A percentile compares a stretch with the other conserved stretches of the same genome.
Conservation (phyloP, 2,797 vertebrate species). For the Phalloptychus januarius region DNA sequence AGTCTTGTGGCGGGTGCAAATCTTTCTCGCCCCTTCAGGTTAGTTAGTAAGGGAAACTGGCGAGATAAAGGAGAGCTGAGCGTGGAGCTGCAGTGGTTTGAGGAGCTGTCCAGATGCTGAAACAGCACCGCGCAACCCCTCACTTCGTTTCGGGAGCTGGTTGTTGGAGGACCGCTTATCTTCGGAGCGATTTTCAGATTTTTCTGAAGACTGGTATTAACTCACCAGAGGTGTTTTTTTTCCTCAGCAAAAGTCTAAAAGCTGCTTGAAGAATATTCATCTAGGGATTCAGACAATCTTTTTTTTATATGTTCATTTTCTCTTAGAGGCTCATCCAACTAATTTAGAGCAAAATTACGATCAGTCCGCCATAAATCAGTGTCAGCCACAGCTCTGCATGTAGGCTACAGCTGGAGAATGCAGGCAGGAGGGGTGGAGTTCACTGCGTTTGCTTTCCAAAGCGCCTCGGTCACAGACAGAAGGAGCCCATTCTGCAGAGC, state of each 20-base stretch:
- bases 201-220: slow-evolving; percentile 3
- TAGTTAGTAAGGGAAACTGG: slow-evolving; percentile 24
- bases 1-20: slow-evolving; percentile 10
- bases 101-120: slow-evolving; percentile 78
- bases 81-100: slow-evolving; percentile 40
- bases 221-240: slow-evolving; percentile 5
- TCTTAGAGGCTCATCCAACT: slow-evolving; percentile 38
- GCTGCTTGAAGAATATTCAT: neutral
- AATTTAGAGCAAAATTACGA: slow-evolving; percentile 52
- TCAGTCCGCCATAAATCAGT: slow-evolving; percentile 55
- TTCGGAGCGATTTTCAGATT: slow-evolving; percentile 21
- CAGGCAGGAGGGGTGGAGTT: slow-evolving; percentile 80
- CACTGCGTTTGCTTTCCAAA: slow-evolving; percentile 73
- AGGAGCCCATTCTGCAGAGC: slow-evolving; percentile 63
- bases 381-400: slow-evolving; percentile 55
- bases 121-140: slow-evolving; percentile 42
- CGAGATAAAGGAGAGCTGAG: slow-evolving; percentile 19
- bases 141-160: slow-evolving; percentile 35
- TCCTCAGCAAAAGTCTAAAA: neutral
- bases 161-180: slow-evolving; percentile 25
- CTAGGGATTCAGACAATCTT: neutral
- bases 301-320: slow-evolving; percentile 22
- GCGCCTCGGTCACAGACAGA: slow-evolving; percentile 54
- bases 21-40: slow-evolving; percentile 17
- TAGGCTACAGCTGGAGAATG: slow-evolving; percentile 64